Evolutionary conservation across 2,113 vertebrate species (phyloP).

Genomic region (Callithrix jacchus): DNA sequence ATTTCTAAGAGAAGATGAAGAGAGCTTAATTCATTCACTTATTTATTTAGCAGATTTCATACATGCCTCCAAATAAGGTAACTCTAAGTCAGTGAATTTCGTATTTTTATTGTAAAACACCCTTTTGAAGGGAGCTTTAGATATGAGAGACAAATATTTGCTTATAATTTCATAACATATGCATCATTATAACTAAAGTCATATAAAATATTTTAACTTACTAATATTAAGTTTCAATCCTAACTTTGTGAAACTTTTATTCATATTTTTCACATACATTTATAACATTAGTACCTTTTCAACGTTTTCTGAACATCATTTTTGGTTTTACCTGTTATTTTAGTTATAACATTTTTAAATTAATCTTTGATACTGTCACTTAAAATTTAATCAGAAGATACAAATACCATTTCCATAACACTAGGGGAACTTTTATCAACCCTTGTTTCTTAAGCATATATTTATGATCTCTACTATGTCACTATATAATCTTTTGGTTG

Average conservation of each 20-base stretch:
- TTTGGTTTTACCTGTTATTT: slow-evolving; percentile 21
- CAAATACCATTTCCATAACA: background rate
- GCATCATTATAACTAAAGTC: background rate
- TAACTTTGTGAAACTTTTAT: background rate
- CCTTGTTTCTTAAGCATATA: background rate
- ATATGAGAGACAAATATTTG: background rate
- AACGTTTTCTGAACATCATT: background rate
- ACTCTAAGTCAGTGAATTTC: background rate
- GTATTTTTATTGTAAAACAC: background rate
- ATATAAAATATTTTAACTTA: slow-evolving; percentile 6
- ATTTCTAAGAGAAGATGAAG: background rate
- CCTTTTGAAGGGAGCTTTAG: background rate
- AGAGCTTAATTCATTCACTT: background rate
- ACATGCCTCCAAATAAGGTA: background rate
- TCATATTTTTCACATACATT: background rate
- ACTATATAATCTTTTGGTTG: background rate
- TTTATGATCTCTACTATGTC: background rate
- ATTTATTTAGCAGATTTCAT: background rate
- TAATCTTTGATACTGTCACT: background rate
- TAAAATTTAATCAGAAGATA: background rate
- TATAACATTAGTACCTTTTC: background rate
- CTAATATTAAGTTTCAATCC: background rate
- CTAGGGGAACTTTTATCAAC: background rate
- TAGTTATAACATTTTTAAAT: slow-evolving; percentile 17
- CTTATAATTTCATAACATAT: background rate